These are phyloP conservation scores for Periphyllus acericola DNA, from an alignment of 2,888 invertebrate species.

Conservation along the genomic window DNA sequence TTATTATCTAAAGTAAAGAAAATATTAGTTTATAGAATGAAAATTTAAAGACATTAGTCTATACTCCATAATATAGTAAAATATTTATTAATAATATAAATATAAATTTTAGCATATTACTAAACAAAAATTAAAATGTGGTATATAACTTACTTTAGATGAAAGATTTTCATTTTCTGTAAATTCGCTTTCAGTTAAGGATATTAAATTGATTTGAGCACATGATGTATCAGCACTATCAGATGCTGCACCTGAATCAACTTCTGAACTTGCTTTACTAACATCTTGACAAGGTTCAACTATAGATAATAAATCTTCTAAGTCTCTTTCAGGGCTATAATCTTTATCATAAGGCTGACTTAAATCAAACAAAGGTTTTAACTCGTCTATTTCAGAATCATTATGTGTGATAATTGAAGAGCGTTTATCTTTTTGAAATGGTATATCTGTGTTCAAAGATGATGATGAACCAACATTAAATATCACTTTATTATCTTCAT, in stretches of 20 bases:
- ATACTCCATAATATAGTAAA: not conserved
- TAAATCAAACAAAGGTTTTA: constrained; percentile 13
- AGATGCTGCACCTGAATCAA: constrained; percentile 57
- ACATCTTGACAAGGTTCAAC: constrained; percentile 59
- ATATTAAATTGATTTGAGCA: constrained; percentile 41
- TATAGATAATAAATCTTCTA: constrained; percentile 59
- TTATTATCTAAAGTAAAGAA: too few relatives aligned
- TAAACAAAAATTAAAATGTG: not conserved
- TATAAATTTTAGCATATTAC: too few relatives aligned
- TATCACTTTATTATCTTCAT: constrained; percentile 17
- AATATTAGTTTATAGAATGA: too few relatives aligned
- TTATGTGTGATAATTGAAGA: not conserved
- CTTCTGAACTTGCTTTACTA: constrained; percentile 59
- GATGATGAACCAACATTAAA: constrained; percentile 47
- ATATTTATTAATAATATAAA: not conserved
- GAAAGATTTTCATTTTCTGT: constrained; percentile 32
- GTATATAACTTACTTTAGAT: constrained; percentile 38
- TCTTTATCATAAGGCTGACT: constrained; percentile 38
- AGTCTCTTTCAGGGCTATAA: constrained; percentile 61
- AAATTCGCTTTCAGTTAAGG: constrained; percentile 33
- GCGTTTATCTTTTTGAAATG: not conserved
- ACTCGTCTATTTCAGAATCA: not conserved
- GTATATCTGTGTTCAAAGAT: constrained; percentile 17
- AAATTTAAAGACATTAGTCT: too few relatives aligned
- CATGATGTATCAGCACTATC: constrained; percentile 57